Conservation (phyloP, 53 echinoderm and acorn worm genomes). For the Henricia sp. region DNA sequence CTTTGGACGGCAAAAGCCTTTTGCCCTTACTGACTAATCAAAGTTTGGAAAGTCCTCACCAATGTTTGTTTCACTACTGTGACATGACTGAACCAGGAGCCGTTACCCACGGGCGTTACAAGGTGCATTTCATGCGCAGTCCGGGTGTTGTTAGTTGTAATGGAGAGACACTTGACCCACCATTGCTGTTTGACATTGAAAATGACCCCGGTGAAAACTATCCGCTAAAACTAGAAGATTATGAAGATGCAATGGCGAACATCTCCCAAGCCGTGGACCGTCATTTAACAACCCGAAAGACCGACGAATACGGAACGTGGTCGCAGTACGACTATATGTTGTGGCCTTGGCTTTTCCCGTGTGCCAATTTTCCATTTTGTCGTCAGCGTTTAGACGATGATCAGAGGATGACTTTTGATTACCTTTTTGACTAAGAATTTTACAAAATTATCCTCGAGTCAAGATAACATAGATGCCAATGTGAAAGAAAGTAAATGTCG, state of each 20-base stretch:
- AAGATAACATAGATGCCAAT: too few species aligned
- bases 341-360: conserved; percentile 55
- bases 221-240: conserved; percentile 11
- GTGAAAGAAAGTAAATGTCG: too few species aligned
- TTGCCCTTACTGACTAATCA: background rate
- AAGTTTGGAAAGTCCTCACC: background rate
- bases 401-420: too few species aligned
- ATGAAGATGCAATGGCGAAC: conserved; percentile 7
- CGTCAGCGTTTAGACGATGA: too few species aligned
- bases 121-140: conserved; percentile 32
- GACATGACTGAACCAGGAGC: conserved; percentile 35
- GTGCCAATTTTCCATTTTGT: conserved; percentile 50
- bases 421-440: too few species aligned
- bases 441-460: too few species aligned
- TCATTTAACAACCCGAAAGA: background rate
- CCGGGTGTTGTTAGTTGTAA: conserved; percentile 4
- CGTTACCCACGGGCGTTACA: conserved; percentile 21
- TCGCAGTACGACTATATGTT: conserved; percentile 42
- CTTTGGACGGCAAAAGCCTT: conserved; percentile 18
- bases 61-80: conserved; percentile 40
- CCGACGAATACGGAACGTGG: background rate
- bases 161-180: conserved; percentile 17
- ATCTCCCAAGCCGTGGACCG: conserved; percentile 1
- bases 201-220: conserved; percentile 31
- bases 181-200: conserved; percentile 22